Percentiles rank a stretch among this genome's conserved stretches.
Conservation (phyloP, 2,888 invertebrate species). For the Macrophya alboannulata region DNA sequence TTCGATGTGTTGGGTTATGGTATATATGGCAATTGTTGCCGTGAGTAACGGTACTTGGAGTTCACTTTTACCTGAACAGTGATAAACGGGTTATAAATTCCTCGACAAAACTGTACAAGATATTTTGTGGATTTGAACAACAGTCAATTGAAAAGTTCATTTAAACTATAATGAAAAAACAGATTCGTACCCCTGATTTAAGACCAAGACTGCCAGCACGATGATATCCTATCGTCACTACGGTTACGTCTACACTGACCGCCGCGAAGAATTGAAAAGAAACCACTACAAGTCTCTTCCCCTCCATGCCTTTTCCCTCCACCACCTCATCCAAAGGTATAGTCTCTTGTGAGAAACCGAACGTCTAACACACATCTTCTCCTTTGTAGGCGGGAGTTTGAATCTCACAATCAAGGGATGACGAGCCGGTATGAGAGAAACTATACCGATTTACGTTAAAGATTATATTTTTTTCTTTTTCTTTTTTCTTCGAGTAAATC, state of each 20-base stretch:
- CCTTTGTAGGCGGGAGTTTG: neutral
- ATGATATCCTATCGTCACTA: constrained; percentile 47
- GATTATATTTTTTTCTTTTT: neutral
- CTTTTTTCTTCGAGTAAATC: neutral
- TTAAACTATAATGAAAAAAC: constrained; percentile 25
- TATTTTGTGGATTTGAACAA: neutral
- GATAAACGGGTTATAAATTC: neutral
- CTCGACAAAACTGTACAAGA: neutral
- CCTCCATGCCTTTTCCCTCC: neutral
- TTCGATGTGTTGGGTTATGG: neutral
- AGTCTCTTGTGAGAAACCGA: constrained; percentile 8
- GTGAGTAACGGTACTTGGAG: constrained; percentile 17
- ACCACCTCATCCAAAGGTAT: neutral
- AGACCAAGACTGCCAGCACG: constrained; percentile 33
- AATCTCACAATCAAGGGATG: neutral
- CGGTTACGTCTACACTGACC: constrained; percentile 48
- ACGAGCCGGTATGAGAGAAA: neutral
- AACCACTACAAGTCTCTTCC: neutral
- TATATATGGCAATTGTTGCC: neutral
- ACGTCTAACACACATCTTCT: neutral
- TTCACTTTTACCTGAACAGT: constrained; percentile 23
- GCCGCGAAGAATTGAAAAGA: constrained; percentile 17
- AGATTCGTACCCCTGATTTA: constrained; percentile 44
- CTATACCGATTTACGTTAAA: neutral
- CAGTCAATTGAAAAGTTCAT: constrained; percentile 13